Evolutionary conservation across 2,888 invertebrate species (phyloP).

Genomic region (Sarcophaga rosellei): DNA sequence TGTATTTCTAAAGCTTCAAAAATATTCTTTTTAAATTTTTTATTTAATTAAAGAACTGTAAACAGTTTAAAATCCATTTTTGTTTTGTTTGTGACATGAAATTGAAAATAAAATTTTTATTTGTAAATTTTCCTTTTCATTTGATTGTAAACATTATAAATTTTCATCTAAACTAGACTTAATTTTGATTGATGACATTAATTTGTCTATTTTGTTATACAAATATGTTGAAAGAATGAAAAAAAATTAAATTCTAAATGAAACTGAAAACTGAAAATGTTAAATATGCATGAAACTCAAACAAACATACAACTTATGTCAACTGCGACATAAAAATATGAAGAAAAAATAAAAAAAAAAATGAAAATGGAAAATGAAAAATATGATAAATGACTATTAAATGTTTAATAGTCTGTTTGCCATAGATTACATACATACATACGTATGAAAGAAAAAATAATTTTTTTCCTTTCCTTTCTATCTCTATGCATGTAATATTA

Average conservation of each 20-base stretch:
- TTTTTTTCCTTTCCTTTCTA: too few relatives aligned
- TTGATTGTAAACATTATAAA: slow-evolving; percentile 49
- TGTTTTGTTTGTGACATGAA: too few relatives aligned
- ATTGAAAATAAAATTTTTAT: background rate
- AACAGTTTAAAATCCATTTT: too few relatives aligned
- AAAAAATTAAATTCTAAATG: slow-evolving; percentile 16
- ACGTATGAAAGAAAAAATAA: background rate
- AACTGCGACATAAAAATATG: background rate
- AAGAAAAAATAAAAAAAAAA: background rate
- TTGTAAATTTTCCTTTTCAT: background rate
- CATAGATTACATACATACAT: background rate
- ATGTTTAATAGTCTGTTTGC: slow-evolving; percentile 55
- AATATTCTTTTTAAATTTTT: too few relatives aligned
- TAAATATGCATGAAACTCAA: slow-evolving; percentile 45
- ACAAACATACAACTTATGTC: background rate
- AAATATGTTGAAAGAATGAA: slow-evolving; percentile 12
- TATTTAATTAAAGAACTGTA: too few relatives aligned
- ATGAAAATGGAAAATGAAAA: background rate
- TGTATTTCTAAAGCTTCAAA: too few relatives aligned
- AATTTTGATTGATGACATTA: slow-evolving; percentile 72
- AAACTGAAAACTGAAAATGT: slow-evolving; percentile 21
- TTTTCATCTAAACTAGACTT: slow-evolving; percentile 59
- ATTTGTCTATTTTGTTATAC: slow-evolving; percentile 66
- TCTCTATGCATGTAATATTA: slow-evolving; percentile 25
- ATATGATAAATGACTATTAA: slow-evolving; percentile 67